phyloP scores from a whole-genome alignment of 1,140 invertebrate species.

The Solenopsis invicta region DNA sequence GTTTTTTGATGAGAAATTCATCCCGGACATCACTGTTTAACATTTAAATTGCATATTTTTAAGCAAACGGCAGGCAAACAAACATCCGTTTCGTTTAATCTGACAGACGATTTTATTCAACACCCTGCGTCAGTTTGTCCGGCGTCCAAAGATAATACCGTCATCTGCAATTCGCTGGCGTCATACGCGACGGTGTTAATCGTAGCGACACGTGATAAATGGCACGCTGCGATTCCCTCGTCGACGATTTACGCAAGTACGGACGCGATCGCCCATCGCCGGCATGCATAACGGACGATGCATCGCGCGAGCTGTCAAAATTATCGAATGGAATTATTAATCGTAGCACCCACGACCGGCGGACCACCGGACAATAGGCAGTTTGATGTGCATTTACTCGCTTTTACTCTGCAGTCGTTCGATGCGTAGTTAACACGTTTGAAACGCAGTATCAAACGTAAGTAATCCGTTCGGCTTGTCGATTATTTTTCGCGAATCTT shows the following conservation, averaged over 20 bases:
- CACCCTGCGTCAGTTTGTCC: conserved; percentile 50
- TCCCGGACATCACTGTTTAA: neutral
- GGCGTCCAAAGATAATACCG: conserved; percentile 60
- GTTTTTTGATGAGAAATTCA: neutral
- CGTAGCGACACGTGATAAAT: conserved; percentile 69
- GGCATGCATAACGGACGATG: conserved; percentile 66
- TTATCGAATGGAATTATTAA: conserved; percentile 74
- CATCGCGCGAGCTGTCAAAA: conserved; percentile 67
- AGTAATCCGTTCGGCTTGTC: conserved; percentile 50
- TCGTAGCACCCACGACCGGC: conserved; percentile 33
- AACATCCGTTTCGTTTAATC: conserved; percentile 52
- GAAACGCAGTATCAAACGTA: conserved; percentile 29
- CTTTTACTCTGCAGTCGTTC: conserved; percentile 59
- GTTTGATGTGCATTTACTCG: conserved; percentile 34
- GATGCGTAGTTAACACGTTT: conserved; percentile 53
- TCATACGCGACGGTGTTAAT: conserved; percentile 65
- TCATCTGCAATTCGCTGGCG: conserved; percentile 57
- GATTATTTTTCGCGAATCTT: conserved; percentile 25
- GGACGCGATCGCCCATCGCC: conserved; percentile 49
- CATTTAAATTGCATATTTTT: conserved; percentile 20
- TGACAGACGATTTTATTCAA: conserved; percentile 62
- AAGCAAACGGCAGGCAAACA: conserved; percentile 26
- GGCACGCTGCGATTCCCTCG: conserved; percentile 52
- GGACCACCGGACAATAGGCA: conserved; percentile 28
- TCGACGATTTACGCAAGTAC: conserved; percentile 68